Conservation (phyloP, 2,797 vertebrate species). For the Phylloscopus collybita region DNA sequence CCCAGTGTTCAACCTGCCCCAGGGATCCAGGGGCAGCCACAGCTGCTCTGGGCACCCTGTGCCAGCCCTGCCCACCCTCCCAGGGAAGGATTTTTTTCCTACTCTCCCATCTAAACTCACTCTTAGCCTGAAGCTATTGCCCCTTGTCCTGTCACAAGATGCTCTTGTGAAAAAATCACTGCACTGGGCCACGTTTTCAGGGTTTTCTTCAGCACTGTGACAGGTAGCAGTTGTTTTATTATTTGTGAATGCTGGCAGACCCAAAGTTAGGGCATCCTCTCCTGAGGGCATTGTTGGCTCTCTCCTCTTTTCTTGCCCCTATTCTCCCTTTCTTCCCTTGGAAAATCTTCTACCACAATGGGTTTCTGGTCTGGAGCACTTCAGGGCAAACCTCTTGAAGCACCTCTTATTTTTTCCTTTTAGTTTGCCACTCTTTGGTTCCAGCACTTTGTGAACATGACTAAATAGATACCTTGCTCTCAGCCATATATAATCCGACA, state of each 20-base stretch:
- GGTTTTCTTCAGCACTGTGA: neutral
- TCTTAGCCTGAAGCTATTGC: neutral
- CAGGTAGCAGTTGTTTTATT: neutral
- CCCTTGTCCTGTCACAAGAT: neutral
- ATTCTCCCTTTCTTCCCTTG: neutral
- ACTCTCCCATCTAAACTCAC: no score
- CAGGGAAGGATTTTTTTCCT: neutral
- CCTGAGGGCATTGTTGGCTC: rapidly evolving
- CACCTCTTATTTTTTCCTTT: neutral
- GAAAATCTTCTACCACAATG: neutral
- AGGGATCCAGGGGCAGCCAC: neutral
- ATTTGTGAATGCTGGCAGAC: neutral
- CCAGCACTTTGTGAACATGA: neutral
- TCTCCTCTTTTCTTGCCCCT: neutral
- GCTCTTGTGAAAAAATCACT: neutral
- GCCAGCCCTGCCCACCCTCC: neutral
- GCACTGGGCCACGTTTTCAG: rapidly evolving
- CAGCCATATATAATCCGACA: neutral
- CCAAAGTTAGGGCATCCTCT: neutral
- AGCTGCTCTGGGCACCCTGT: neutral
- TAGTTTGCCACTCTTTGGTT: neutral
- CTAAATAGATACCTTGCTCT: neutral
- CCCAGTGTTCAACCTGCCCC: neutral
- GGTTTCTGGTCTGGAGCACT: neutral
- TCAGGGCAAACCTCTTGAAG: neutral